Conservation (phyloP, 2,113 vertebrate genomes). For the Microtus richardsoni region DNA sequence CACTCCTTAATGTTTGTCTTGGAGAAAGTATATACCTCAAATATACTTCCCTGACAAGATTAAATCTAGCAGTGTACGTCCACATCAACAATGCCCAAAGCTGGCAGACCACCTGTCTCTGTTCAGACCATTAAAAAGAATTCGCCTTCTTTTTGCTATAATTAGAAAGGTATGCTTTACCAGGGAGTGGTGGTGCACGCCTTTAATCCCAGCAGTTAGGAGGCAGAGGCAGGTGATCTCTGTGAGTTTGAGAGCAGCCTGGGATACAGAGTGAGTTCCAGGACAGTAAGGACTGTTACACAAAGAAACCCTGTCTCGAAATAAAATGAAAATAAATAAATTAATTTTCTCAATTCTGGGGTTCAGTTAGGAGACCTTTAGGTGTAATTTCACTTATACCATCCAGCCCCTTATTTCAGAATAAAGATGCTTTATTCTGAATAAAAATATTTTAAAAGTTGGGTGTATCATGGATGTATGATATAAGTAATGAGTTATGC, state of each 20-base stretch:
- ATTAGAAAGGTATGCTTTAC: neutral
- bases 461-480: neutral
- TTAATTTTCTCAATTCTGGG: neutral
- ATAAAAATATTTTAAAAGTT: neutral
- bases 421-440: neutral
- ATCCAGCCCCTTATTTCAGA: neutral
- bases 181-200: no score
- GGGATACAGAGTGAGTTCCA: no score
- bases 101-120: neutral
- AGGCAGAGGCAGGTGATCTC: no score
- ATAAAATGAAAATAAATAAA: no score
- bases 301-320: no score
- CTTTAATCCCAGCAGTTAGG: no score
- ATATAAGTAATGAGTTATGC: neutral
- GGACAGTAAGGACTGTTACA: no score
- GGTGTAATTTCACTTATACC: neutral
- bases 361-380: neutral
- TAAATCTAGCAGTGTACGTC: neutral
- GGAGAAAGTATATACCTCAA: neutral
- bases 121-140: neutral
- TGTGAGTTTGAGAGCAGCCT: no score
- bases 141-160: neutral
- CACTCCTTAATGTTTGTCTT: neutral
- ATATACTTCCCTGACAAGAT: neutral
- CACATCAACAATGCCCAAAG: neutral